Evolutionary conservation across 92 coral and sea anemone species (phyloP).

Genomic region (Nematostella vectensis): DNA sequence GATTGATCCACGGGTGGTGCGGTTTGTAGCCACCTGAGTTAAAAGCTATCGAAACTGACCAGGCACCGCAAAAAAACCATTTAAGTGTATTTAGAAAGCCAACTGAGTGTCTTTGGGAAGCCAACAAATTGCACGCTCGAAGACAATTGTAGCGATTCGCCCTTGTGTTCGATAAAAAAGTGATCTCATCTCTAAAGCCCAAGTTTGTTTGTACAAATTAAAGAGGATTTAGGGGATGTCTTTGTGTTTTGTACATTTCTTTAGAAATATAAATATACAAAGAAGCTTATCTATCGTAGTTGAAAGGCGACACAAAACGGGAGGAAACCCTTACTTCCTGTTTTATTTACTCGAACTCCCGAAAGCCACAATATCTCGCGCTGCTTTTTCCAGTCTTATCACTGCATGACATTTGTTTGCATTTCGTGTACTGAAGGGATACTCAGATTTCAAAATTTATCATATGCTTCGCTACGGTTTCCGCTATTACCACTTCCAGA

Average conservation of each 20-base stretch:
- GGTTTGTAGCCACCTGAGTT: background rate
- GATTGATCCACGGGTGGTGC: background rate
- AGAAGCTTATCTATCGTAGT: background rate
- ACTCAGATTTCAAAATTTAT: slow-evolving; percentile 87
- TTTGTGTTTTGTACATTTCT: no score
- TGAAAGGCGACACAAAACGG: slow-evolving; percentile 19
- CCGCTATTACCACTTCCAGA: slow-evolving; percentile 90
- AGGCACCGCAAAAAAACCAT: slow-evolving; percentile 1
- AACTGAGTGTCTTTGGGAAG: slow-evolving; percentile 2
- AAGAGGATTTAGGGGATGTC: no score
- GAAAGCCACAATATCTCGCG: slow-evolving; percentile 22
- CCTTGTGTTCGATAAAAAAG: no score
- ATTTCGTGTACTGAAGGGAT: slow-evolving; percentile 70
- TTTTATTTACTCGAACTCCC: slow-evolving; percentile 10
- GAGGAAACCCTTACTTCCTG: slow-evolving; percentile 17
- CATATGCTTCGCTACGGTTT: slow-evolving; percentile 72
- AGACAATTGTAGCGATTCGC: no score
- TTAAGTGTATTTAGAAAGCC: slow-evolving; percentile 1
- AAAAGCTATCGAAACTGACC: background rate
- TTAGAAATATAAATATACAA: background rate
- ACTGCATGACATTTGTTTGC: slow-evolving; percentile 76
- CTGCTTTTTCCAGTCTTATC: slow-evolving; percentile 51
- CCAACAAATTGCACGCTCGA: no score
- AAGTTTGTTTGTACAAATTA: no score
- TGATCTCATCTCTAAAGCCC: no score